phyloP scores from a whole-genome alignment of 2,113 vertebrate genomes.

The Amblyornis subalaris region DNA sequence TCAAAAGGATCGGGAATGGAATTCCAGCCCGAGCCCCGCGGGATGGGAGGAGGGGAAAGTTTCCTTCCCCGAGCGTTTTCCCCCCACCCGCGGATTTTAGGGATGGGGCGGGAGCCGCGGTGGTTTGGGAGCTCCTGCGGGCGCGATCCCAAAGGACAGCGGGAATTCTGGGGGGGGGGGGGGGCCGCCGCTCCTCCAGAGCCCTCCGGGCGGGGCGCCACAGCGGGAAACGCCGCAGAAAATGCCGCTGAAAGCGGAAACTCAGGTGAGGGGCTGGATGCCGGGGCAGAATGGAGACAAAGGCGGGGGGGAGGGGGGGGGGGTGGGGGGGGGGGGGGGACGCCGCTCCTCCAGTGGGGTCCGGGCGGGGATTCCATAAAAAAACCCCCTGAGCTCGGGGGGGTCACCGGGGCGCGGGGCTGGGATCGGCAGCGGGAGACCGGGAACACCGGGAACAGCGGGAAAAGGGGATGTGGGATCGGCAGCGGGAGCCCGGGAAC shows the following conservation, averaged over 20 bases:
- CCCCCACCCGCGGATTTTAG: background rate
- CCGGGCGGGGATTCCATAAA: accelerated
- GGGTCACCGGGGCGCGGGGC: background rate
- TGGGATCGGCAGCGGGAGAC: background rate
- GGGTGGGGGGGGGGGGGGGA: no score
- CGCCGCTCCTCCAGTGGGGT: background rate
- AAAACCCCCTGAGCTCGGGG: background rate
- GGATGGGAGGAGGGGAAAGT: background rate
- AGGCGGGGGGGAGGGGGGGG: no score
- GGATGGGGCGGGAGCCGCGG: background rate
- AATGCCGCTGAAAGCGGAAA: no score
- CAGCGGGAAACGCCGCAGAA: no score
- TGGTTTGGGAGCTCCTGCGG: background rate
- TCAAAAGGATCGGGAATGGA: accelerated
- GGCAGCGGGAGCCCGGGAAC: no score
- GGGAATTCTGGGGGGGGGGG: background rate
- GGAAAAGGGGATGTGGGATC: no score
- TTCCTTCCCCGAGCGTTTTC: background rate
- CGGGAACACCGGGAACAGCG: no score
- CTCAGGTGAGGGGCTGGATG: no score
- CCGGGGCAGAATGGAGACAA: no score
- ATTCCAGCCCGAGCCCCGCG: accelerated
- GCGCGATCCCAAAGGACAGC: accelerated
- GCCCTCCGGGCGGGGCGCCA: background rate
- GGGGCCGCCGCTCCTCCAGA: background rate